Evolutionary conservation across 2,888 invertebrate genomes (phyloP).

Genomic region (Volucella bombylans): DNA sequence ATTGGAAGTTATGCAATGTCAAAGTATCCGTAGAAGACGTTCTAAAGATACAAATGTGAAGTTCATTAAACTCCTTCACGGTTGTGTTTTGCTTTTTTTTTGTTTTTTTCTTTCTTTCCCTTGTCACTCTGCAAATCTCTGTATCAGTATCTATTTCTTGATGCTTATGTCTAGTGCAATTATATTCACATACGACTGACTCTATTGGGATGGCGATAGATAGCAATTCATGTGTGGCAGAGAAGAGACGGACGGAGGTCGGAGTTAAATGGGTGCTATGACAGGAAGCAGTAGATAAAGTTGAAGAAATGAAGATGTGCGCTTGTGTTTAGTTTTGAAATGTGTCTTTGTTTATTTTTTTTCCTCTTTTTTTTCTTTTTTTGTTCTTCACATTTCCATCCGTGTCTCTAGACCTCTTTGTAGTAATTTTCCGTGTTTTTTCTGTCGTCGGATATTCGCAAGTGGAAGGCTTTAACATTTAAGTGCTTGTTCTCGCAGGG

Average conservation of each 20-base stretch:
- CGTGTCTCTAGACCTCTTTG: constrained; percentile 7
- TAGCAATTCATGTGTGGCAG: neutral
- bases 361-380: no score
- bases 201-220: constrained; percentile 25
- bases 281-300: neutral
- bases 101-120: neutral
- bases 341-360: constrained; percentile 7
- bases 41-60: constrained; percentile 66
- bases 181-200: constrained; percentile 55
- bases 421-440: constrained; percentile 33
- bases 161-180: constrained; percentile 58
- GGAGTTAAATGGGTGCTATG: neutral
- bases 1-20: constrained; percentile 53
- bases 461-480: constrained; percentile 58
- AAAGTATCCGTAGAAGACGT: constrained; percentile 24
- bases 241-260: constrained; percentile 9
- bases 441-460: constrained; percentile 43
- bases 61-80: constrained; percentile 69
- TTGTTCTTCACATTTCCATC: constrained; percentile 14
- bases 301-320: constrained; percentile 41
- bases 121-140: neutral
- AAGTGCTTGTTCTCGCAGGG: constrained; percentile 50
- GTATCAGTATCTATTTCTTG: constrained; percentile 32
- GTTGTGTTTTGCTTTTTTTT: constrained; percentile 29
- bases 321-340: constrained; percentile 47